Evolutionary conservation across 2,113 vertebrate species (phyloP).

Genomic region (Oncorhynchus mykiss): DNA sequence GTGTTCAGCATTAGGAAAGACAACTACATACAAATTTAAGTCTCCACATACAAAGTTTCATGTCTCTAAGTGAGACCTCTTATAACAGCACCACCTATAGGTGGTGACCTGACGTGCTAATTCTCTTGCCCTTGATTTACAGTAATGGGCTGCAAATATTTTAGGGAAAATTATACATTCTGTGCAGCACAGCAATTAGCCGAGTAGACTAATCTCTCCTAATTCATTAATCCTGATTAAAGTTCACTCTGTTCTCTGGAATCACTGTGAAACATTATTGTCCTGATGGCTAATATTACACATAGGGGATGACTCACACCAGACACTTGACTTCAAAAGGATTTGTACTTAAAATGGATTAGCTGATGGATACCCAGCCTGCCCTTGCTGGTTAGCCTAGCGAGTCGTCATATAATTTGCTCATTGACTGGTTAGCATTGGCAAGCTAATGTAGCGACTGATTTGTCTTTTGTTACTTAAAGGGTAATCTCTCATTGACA

Average conservation of each 20-base stretch:
- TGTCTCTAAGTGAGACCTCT: too few relatives aligned
- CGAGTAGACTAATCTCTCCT: neutral
- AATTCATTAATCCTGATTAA: constrained; percentile 5
- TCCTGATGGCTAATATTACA: neutral
- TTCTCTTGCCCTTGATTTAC: too few relatives aligned
- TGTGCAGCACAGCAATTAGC: constrained; percentile 2
- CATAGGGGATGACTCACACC: neutral
- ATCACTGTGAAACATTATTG: neutral
- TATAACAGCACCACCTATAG: too few relatives aligned
- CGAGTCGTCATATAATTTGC: neutral
- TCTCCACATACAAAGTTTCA: too few relatives aligned
- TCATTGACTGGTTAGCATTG: neutral
- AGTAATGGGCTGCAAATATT: neutral
- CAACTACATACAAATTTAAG: too few relatives aligned
- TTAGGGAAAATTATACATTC: neutral
- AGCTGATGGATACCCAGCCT: neutral
- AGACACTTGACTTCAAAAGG: constrained; percentile 4
- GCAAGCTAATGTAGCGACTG: neutral
- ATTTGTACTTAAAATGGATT: neutral
- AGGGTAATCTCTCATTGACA: too few relatives aligned
- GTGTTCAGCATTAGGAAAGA: too few relatives aligned
- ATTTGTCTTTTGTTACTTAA: too few relatives aligned
- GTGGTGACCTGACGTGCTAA: too few relatives aligned
- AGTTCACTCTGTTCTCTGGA: neutral
- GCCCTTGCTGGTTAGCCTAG: neutral